These are phyloP conservation scores for Andrena dorsata DNA, from an alignment of 2,888 invertebrate species.

Conservation along the genomic window DNA sequence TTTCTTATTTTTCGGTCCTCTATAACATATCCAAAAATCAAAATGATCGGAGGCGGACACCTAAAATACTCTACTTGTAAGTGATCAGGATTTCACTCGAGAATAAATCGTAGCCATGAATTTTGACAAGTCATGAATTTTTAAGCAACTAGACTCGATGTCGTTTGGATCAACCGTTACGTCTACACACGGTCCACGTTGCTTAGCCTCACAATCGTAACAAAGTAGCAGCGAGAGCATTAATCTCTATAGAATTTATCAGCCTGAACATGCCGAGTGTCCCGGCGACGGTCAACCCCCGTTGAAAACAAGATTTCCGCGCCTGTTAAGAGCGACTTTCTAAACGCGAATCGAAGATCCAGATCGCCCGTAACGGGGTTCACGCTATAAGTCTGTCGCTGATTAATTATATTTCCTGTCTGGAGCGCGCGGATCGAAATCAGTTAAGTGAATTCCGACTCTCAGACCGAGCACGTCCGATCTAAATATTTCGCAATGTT, in stretches of 20 bases:
- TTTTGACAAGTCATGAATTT: too few relatives aligned
- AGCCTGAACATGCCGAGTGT: background rate
- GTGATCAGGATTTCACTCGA: too few relatives aligned
- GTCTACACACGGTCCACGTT: background rate
- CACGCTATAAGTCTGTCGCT: conserved; percentile 7
- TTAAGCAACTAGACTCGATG: background rate
- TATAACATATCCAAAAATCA: too few relatives aligned
- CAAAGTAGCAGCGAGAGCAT: background rate
- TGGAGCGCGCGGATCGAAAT: conserved; percentile 12
- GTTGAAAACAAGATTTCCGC: background rate
- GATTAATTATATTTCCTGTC: conserved; percentile 32
- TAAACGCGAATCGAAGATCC: conserved; percentile 22
- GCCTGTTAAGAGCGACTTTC: conserved; percentile 10
- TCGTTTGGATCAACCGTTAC: background rate
- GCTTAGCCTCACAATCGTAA: too few relatives aligned
- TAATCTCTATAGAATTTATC: background rate
- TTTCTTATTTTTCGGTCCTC: too few relatives aligned
- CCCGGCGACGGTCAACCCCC: conserved; percentile 3
- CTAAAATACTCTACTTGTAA: too few relatives aligned
- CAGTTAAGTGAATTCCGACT: conserved; percentile 8
- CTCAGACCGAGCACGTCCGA: conserved; percentile 21
- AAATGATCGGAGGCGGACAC: too few relatives aligned
- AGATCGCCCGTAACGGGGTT: conserved; percentile 21
- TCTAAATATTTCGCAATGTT: conserved; percentile 18
- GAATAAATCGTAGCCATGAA: too few relatives aligned